These are phyloP conservation scores for Heteromormyrus szaboi DNA, from an alignment of 2,797 vertebrate species.

Conservation along the genomic window DNA sequence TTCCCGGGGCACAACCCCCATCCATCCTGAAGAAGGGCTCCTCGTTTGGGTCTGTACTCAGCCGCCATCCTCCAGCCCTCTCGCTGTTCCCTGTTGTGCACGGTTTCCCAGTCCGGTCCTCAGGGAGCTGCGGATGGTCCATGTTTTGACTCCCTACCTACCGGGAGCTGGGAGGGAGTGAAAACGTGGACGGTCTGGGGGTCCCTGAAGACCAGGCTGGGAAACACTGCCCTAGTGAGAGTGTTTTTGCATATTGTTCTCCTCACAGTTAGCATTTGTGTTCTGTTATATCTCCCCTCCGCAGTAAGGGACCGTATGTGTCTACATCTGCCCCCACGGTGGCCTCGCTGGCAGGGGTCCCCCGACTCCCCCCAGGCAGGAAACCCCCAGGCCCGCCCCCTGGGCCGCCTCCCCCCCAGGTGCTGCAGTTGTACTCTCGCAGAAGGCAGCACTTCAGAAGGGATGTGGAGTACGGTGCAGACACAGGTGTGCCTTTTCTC, in stretches of 20 bases:
- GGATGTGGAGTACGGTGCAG: conserved; percentile 68
- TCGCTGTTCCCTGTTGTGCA: not conserved
- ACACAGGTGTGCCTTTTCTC: conserved; percentile 61
- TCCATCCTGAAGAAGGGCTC: conserved; percentile 93
- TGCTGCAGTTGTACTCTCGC: conserved; percentile 79
- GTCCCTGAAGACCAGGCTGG: not conserved
- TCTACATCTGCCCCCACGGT: conserved; percentile 43
- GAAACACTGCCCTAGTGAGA: not conserved
- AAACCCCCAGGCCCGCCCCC: conserved; percentile 93
- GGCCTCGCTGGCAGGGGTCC: conserved; percentile 70
- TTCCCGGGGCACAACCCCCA: conserved; percentile 91
- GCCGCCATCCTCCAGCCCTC: not conserved
- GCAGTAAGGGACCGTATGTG: conserved; percentile 60
- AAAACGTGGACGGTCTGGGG: not conserved
- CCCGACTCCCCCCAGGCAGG: conserved; percentile 84
- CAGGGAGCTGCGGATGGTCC: not conserved
- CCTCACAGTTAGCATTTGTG: not conserved
- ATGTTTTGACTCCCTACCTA: not conserved
- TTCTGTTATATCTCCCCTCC: conserved; percentile 33
- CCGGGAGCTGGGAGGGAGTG: not conserved
- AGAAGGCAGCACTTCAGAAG: conserved; percentile 55
- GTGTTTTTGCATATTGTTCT: not conserved
- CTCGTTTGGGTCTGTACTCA: conserved; percentile 71
- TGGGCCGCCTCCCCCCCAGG: conserved; percentile 87
- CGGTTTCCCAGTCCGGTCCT: not conserved